Base-by-base conservation (phyloP, 1,140 invertebrate genomes). In the Neoseiulus cucumeris region DNA sequence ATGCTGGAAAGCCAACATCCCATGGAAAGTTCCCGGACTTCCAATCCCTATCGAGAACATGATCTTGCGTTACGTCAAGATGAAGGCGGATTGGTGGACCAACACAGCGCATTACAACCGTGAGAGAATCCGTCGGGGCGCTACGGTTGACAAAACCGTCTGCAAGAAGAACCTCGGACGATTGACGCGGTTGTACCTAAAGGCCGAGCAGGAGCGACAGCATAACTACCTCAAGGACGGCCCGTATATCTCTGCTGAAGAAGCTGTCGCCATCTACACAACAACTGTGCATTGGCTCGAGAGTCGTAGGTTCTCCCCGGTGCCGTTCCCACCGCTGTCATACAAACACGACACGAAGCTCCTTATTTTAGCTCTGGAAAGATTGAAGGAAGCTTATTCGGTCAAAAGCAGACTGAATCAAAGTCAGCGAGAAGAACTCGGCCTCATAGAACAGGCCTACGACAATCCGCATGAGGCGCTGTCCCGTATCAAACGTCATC, bases 61-160 rank as follows among this genome's bases (percentile, higher is more conserved):
- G 95, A 99, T 99, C 70, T 81, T 99, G 20, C 83, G 96, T 44
- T 99, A 98, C 76, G 95, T 99, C 0, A 99, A 99, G 76, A 98
- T 98, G 85, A 99, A 99, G 75, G 95, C 96, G 0, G 96, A 99
- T 77, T 99, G 96, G 96, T 99, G 96, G 96, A 99, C 96, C 0
- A 99, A 98, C 76, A 99, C 96, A 0, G 95, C 95, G 1, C 96
- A 99, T 78, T 99, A 99, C 75, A 99, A 99, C 78, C 82, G 96
- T 28, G 96, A 99, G 77, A 81, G 96, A 70, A 93, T 95, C 44
- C 81, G 90, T 1, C 82, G 89, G 67, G 90, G 90, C 42, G 90
- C 89, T 18, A 94, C 90, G 1, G 94, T 98, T 20, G 95, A 99
- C 75, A 99, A 99, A 76, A 99, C 96, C 1, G 96, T 99, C 0